phyloP scores from a whole-genome alignment of 2,797 vertebrate species.

The Centroberyx gerrardi region DNA sequence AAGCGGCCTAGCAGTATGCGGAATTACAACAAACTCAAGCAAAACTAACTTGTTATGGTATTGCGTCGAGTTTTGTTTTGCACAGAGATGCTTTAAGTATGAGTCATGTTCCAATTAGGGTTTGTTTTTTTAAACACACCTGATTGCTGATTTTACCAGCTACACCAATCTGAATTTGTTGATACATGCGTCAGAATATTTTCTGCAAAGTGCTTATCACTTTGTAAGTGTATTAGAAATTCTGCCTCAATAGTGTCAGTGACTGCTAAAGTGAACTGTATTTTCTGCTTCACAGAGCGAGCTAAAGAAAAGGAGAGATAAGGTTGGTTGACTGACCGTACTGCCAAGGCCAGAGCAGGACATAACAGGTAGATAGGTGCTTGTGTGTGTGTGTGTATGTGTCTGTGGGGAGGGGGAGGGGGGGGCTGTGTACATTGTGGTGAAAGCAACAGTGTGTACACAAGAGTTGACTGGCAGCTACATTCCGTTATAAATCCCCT shows the following conservation, averaged over 20 bases:
- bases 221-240: too few relatives aligned
- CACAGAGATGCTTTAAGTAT: too few relatives aligned
- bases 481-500: constrained; percentile 49
- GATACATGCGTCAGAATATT: too few relatives aligned
- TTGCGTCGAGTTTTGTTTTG: too few relatives aligned
- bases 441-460: constrained; percentile 68
- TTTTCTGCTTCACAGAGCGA: constrained; percentile 6
- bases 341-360: constrained; percentile 69
- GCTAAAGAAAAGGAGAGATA: constrained; percentile 59
- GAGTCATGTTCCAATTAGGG: too few relatives aligned
- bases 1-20: too few relatives aligned
- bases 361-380: constrained; percentile 59
- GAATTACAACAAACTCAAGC: too few relatives aligned
- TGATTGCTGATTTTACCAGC: too few relatives aligned
- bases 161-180: too few relatives aligned
- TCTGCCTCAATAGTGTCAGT: background rate
- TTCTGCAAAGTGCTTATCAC: too few relatives aligned
- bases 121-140: too few relatives aligned
- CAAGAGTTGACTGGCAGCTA: constrained; percentile 53
- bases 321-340: constrained; percentile 76
- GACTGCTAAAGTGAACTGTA: background rate
- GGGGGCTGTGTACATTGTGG: constrained; percentile 57
- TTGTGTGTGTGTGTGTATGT: background rate
- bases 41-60: too few relatives aligned
- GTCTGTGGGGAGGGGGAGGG: background rate